A percentile compares a stretch with the other conserved stretches of the same genome.
These are phyloP conservation scores for Coccyzus lansbergi DNA, from an alignment of 2,797 vertebrate genomes.

Conservation along the genomic window DNA sequence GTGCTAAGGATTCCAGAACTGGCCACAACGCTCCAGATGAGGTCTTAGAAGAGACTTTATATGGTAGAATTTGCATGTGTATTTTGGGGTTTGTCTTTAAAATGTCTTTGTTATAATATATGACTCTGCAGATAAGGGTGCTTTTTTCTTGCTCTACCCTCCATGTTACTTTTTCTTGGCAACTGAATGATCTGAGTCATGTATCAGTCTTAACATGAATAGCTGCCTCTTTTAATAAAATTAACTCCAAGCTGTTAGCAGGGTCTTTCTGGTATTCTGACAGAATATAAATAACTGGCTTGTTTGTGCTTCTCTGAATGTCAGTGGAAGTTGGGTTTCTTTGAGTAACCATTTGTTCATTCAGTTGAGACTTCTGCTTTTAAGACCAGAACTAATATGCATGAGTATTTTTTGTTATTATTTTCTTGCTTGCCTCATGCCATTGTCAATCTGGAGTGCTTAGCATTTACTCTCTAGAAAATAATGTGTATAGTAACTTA, in stretches of 20 bases:
- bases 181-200: neutral
- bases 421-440: neutral
- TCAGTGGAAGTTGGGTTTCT: neutral
- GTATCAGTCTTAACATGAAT: neutral
- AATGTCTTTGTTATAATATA: neutral
- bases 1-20: too few relatives aligned
- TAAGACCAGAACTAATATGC: neutral
- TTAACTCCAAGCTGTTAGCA: neutral
- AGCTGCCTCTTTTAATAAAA: neutral
- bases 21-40: too few relatives aligned
- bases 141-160: neutral
- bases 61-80: neutral
- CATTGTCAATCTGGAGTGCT: neutral
- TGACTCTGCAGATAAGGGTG: neutral
- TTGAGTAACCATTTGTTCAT: neutral
- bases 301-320: neutral
- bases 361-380: neutral
- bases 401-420: neutral
- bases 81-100: neutral
- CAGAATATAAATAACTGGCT: neutral
- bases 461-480: neutral
- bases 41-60: too few relatives aligned
- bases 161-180: neutral
- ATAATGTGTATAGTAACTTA: neutral
- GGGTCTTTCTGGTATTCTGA: neutral